phyloP scores from a whole-genome alignment of 1,140 invertebrate genomes.

The Globodera ellingtonae region DNA sequence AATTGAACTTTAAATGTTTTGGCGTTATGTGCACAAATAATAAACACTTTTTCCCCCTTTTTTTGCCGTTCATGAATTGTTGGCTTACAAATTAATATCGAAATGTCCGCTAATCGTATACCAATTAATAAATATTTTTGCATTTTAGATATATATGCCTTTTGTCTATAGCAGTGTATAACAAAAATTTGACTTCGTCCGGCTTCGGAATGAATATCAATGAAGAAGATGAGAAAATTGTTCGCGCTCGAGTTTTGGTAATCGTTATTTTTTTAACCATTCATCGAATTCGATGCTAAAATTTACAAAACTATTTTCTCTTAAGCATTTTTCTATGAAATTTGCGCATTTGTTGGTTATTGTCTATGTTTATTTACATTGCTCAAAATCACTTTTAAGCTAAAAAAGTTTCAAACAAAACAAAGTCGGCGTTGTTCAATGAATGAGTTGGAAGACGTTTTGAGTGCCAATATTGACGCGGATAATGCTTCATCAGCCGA shows the following conservation, averaged over 20 bases:
- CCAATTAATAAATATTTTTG: too few species aligned
- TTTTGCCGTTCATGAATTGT: too few species aligned
- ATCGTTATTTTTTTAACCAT: not conserved
- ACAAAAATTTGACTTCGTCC: slow-evolving; percentile 6
- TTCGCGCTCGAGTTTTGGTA: slow-evolving; percentile 1
- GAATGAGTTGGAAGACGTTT: slow-evolving; percentile 4
- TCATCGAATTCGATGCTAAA: too few species aligned
- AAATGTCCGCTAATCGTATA: too few species aligned
- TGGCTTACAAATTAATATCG: too few species aligned
- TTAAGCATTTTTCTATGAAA: not conserved
- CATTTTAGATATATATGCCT: too few species aligned
- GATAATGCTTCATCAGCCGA: not conserved
- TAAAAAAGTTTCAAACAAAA: slow-evolving; percentile 28
- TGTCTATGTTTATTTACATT: not conserved
- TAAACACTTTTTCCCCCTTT: too few species aligned
- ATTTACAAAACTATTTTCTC: not conserved
- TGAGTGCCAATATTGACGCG: not conserved
- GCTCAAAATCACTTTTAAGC: not conserved
- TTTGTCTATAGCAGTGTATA: too few species aligned
- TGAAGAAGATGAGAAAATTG: not conserved
- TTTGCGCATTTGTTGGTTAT: not conserved
- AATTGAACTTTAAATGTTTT: too few species aligned
- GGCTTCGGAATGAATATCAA: not conserved
- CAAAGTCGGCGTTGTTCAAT: slow-evolving; percentile 8
- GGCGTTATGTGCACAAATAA: too few species aligned